A percentile compares a stretch with the other conserved stretches of the same genome.
These are phyloP conservation scores for Diplolepis rosae DNA, from an alignment of 2,888 invertebrate species.

Conservation along the genomic window DNA sequence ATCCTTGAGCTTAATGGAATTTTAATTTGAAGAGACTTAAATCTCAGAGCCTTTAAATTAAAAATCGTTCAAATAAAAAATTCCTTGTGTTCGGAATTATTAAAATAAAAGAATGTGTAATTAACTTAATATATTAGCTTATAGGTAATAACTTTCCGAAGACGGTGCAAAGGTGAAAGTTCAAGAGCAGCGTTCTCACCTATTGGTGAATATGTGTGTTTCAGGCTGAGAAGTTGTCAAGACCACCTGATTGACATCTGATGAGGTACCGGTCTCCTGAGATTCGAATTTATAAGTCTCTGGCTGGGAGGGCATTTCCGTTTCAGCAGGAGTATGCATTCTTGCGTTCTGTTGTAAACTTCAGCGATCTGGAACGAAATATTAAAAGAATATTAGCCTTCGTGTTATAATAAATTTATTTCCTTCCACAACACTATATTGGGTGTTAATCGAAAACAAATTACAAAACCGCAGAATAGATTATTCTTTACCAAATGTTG, in stretches of 20 bases:
- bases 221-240: constrained; percentile 64
- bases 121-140: neutral
- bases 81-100: neutral
- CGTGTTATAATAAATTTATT: neutral
- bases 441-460: no score
- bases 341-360: constrained; percentile 36
- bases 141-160: neutral
- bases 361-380: constrained; percentile 32
- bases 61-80: neutral
- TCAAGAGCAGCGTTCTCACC: constrained; percentile 55
- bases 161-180: neutral
- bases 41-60: neutral
- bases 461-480: no score
- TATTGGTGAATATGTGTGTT: constrained; percentile 66
- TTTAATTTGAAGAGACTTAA: no score
- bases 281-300: constrained; percentile 62
- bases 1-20: no score
- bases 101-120: neutral
- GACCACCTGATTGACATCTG: constrained; percentile 61
- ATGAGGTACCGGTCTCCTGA: constrained; percentile 56
- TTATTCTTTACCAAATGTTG: no score
- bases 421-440: neutral
- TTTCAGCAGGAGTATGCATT: constrained; percentile 68
- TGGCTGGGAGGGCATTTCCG: constrained; percentile 63
- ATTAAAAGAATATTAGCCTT: constrained; percentile 15